Evolutionary conservation across 2,888 invertebrate genomes (phyloP).

Genomic region (Tricholauxania praeusta): DNA sequence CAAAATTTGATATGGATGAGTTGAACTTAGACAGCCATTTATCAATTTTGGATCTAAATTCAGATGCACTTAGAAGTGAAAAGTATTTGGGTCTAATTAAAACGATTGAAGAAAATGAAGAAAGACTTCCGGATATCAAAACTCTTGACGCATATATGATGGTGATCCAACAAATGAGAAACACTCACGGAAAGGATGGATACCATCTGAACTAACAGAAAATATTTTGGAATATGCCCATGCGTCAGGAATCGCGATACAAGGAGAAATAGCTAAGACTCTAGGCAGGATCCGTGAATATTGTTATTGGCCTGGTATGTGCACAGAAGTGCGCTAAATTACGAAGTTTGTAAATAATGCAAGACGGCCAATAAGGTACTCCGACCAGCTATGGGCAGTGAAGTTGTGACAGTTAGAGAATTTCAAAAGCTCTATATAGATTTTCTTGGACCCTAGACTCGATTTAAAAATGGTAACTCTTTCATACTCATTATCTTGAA

Average conservation of each 20-base stretch:
- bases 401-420: not conserved
- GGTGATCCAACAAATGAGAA: not conserved
- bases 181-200: not conserved
- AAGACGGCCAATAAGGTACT: not conserved
- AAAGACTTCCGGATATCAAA: too few relatives aligned
- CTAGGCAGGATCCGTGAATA: too few relatives aligned
- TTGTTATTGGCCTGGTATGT: not conserved
- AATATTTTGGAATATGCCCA: not conserved
- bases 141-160: not conserved
- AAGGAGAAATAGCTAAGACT: not conserved
- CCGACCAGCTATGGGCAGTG: not conserved
- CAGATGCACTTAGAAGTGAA: not conserved
- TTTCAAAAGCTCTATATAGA: not conserved
- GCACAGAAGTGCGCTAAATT: not conserved
- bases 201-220: not conserved
- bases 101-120: not conserved
- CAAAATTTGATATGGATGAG: constrained; percentile 25
- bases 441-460: not conserved
- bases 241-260: not conserved
- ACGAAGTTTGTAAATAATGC: not conserved
- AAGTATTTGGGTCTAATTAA: not conserved
- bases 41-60: not conserved
- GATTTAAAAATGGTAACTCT: not conserved
- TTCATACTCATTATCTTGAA: not conserved
- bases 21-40: not conserved